A percentile compares a stretch with the other conserved stretches of the same genome.
These are phyloP conservation scores for Ceratitis capitata DNA, from an alignment of 1,140 invertebrate species.

Conservation along the genomic window DNA sequence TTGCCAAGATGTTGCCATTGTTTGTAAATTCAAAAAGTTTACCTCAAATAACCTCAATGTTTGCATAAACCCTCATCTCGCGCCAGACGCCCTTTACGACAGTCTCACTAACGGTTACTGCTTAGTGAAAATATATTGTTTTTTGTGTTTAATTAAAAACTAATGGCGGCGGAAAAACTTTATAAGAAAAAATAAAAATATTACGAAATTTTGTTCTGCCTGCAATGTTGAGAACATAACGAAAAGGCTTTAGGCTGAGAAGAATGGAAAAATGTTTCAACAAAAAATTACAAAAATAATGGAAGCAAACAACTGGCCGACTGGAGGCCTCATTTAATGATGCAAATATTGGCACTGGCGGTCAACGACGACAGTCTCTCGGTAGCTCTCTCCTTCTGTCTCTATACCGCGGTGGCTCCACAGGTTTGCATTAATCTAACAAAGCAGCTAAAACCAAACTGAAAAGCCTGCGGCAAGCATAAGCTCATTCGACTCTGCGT, in stretches of 20 bases:
- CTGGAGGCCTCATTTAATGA: not conserved
- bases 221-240: too few relatives aligned
- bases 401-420: not conserved
- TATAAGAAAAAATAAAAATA: not conserved
- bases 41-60: too few relatives aligned
- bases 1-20: too few relatives aligned
- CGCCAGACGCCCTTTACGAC: not conserved
- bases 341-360: conserved; percentile 11
- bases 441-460: not conserved
- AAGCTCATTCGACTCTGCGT: not conserved
- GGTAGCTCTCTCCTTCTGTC: too few relatives aligned
- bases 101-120: not conserved
- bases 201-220: too few relatives aligned
- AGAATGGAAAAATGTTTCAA: not conserved
- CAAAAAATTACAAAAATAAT: not conserved
- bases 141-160: not conserved
- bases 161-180: not conserved
- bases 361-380: not conserved
- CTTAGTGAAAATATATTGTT: not conserved
- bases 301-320: not conserved
- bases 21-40: too few relatives aligned
- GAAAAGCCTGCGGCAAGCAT: not conserved
- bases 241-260: too few relatives aligned
- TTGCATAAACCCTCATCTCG: not conserved
- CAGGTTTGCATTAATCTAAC: not conserved